These are phyloP conservation scores for Hoplodrina ambigua DNA, from an alignment of 2,888 invertebrate species.

Conservation along the genomic window DNA sequence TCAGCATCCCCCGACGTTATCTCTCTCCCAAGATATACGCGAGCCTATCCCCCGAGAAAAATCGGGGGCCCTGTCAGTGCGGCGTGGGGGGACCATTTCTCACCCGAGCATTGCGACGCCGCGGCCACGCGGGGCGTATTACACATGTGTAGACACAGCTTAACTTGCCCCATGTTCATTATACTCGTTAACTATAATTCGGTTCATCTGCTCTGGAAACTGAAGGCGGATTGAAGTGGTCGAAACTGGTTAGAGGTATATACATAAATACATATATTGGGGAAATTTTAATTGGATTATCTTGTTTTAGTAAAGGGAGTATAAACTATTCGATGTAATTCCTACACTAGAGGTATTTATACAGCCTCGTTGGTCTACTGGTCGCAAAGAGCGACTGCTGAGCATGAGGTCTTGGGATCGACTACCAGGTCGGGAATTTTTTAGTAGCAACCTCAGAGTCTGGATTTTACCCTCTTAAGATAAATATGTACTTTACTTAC, in stretches of 20 bases:
- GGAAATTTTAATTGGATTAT: constrained; percentile 35
- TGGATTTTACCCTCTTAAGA: background rate
- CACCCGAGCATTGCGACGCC: constrained; percentile 66
- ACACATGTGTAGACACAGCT: constrained; percentile 71
- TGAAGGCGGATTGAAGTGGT: constrained; percentile 30
- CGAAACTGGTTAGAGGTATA: constrained; percentile 10
- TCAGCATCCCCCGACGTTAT: constrained; percentile 72
- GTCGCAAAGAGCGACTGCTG: no score
- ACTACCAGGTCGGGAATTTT: no score
- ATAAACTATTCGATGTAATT: background rate
- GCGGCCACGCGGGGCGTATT: constrained; percentile 71
- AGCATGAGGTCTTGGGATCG: no score
- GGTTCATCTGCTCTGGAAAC: constrained; percentile 46
- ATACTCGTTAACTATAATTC: constrained; percentile 62
- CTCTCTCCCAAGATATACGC: constrained; percentile 74
- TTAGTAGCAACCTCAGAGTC: no score
- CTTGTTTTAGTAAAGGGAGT: background rate
- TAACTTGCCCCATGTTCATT: constrained; percentile 64
- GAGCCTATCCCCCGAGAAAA: constrained; percentile 81
- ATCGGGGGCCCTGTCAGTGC: constrained; percentile 77
- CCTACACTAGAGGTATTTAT: background rate
- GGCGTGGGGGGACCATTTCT: constrained; percentile 78
- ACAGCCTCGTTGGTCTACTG: no score
- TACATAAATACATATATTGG: background rate
- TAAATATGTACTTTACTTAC: background rate